Evolutionary conservation across 2,888 invertebrate species (phyloP), one percentile per base, ranked within the genome.

Genomic region (Eucera pruinosa): DNA sequence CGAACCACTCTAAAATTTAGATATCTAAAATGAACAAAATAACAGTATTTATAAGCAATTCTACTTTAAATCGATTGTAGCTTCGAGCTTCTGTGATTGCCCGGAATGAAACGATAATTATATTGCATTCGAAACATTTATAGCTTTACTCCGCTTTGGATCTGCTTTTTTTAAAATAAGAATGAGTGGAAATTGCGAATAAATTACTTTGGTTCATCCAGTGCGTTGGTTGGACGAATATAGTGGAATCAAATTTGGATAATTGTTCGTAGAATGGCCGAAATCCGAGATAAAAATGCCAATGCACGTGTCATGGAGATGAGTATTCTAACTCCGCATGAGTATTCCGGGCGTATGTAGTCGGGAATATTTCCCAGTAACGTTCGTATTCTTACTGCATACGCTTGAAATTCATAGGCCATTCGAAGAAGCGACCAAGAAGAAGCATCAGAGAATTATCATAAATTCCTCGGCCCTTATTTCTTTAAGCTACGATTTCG

Each of bases 381-480:
- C 61, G 52, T 47, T 71, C 68, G 54, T 68, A 80, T 73, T 82
- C 72, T 33, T n/a, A 39, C 30, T 45, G 72, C 70, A 54, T 48
- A 50, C 69, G 41, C 70, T 83, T 81, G 78, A 66, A 78, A 83
- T 83, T 83, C 83, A 83, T 83, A 66, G 81, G 52, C 75, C 58
- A 76, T 83, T 82, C 70, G 65, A 68, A 30, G 65, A 70, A 54
- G 58, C 71, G 67, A 66, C 55, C 72, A 73, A 60, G 66, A 73
- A 55, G 70, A 57, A 69, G 74, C 67, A 83, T 74, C 47, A 27
- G 64, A 27, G 64, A 77, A 82, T 82, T 80, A 82, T 74, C 82
- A 74, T 80, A 78, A 66, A 80, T 62, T 71, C 54, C 41, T 47
- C 13, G 43, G 64, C 64, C 67, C 62, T 62, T 64, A 58, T 77